Base-by-base conservation (phyloP, 2,888 invertebrate species). In the Andrena flavipes region DNA sequence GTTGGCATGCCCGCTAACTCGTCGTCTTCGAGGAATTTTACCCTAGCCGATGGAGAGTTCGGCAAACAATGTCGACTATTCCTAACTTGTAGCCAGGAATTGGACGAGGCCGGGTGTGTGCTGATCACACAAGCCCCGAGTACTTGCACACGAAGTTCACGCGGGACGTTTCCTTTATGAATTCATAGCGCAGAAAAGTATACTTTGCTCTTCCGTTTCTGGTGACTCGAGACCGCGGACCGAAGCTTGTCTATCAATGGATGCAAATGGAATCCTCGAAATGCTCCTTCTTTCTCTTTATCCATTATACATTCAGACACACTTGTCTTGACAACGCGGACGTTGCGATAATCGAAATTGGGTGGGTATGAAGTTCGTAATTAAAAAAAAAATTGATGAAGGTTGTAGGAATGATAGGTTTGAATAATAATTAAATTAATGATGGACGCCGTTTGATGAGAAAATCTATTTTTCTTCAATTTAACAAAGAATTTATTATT, bases 51-150 rank as follows among this genome's bases (percentile, higher is more conserved):
- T 84, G 75, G 84, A 89, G 87, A 83, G 87, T 89, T 89, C 87
- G 85, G 89, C 79, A 89, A 90, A 90, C 88, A 87, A 81, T 85
- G 83, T 85, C 82, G 84, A 80, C 86, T 87, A 85, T 87, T 85
- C 85, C 84, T 83, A 84, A 84, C 84, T 87, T 88, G 87, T 84
- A 83, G 74, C 77, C 77, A 71, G 77, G 77, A 84, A 84, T 82
- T 76, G 78, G 62, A 75, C 80, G 76, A 80, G 75, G 54, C 30
- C 64, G 42, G 42, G 60, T 77, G 83, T 85, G 78, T 84, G 74
- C 82, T 84, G 69, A 83, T 77, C 76, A 85, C 59, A 85, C 77
- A 85, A 76, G 59, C 54, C 42, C 60, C 60, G 72, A 85, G 77
- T 85, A 83, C 85, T 85, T 77, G 75, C 79, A 62, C 59, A 65